Evolutionary conservation across 2,113 vertebrate genomes (phyloP).

Genomic region (Lasiurus borealis): DNA sequence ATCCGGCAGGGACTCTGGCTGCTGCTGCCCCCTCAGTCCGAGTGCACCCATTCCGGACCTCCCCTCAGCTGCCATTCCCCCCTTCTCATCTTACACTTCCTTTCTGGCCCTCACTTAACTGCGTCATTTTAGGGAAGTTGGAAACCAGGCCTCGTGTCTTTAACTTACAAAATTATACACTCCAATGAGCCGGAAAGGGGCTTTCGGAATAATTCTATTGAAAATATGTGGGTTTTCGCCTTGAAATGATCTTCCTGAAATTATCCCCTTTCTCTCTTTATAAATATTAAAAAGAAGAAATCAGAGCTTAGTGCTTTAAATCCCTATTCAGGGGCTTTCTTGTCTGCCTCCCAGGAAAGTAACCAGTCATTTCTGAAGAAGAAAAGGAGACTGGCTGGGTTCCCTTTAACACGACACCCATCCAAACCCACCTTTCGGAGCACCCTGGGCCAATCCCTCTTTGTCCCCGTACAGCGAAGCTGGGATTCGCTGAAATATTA

Average conservation of each 20-base stretch:
- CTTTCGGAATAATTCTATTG: slow-evolving; percentile 82
- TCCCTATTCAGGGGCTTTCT: slow-evolving; percentile 77
- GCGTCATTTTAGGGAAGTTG: slow-evolving; percentile 79
- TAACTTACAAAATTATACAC: slow-evolving; percentile 82
- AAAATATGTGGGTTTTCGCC: slow-evolving; percentile 83
- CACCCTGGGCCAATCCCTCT: not conserved
- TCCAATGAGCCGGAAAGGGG: slow-evolving; percentile 81
- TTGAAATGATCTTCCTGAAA: slow-evolving; percentile 83
- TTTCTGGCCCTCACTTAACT: slow-evolving; percentile 57
- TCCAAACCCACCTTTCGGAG: not conserved
- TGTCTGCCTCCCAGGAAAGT: slow-evolving; percentile 75
- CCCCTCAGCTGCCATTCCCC: not conserved
- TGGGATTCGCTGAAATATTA: not conserved
- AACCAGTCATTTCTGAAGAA: slow-evolving; percentile 54
- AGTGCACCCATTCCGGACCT: not conserved
- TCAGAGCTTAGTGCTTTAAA: slow-evolving; percentile 79
- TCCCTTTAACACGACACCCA: not conserved
- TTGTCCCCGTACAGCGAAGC: not conserved
- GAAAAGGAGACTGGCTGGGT: slow-evolving; percentile 12
- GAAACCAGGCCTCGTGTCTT: slow-evolving; percentile 76
- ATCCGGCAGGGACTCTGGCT: accelerated
- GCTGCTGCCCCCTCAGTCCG: not conserved
- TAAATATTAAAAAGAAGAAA: slow-evolving; percentile 83
- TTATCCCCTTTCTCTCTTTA: slow-evolving; percentile 82
- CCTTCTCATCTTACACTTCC: slow-evolving; percentile 61